Base-by-base conservation (phyloP, 1,140 invertebrate species). In the Drosophila navojoa region DNA sequence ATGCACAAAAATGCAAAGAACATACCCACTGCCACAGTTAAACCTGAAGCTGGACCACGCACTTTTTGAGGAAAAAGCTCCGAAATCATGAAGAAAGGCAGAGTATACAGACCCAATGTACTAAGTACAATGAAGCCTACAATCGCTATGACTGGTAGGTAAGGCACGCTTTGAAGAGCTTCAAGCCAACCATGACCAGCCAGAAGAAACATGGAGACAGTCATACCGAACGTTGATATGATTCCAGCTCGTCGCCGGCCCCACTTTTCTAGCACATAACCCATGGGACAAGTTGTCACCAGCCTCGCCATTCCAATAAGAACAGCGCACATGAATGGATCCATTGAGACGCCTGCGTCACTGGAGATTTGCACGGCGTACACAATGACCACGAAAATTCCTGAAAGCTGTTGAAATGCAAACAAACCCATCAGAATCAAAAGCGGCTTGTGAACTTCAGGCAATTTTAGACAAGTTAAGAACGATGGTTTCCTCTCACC, bases 321-420 rank as follows among this genome's bases (percentile, higher is more conserved):
- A 27, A 95, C 92, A 0, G 95, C 93, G 1, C 93, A 93, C 9
- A 95, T 62, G 52, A 94, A 94, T 0, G 93, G 92, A 80, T 95
- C 93, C 2, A 94, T 92, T 3, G 82, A 86, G 3, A 95, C 92
- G 1, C 94, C 94, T 2, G 95, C 94, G 35, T 94, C 93, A 6
- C 66, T 69, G 0, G 94, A 93, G 75, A 97, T 93, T 93, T 96
- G 90, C 16, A 95, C 93, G 0, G 96, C 95, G 75, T 97, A 97
- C 66, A 96, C 96, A 38, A 96, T 94, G 4, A 96, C 92, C 4
- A 96, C 95, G 76, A 96, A 96, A 19, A 95, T 94, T 1, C 96
- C 96, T 2, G 95, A 95, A 49, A 96, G 94, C 87, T 97, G 96
- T 90, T 97, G 96, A 80, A 97, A 95, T 72, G 95, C 94, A 91